Base-by-base conservation (phyloP, 2,888 invertebrate genomes). In the Cylloceria caligata region DNA sequence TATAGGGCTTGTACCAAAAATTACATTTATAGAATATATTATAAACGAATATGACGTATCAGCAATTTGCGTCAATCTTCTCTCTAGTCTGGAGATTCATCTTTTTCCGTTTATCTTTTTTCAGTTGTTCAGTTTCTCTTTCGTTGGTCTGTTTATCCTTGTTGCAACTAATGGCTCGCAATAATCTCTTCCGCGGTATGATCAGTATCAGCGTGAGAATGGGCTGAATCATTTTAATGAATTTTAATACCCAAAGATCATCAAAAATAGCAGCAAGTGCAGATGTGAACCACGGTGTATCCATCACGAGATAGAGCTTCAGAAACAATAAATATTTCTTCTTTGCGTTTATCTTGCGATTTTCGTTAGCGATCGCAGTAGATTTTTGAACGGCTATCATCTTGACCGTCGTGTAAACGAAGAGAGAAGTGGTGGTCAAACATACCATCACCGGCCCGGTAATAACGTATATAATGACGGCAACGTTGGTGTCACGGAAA, bases 181-280 rank as follows among this genome's bases (percentile, higher is more conserved):
- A 9, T 11, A 88, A 62, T 34, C 72, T 86, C 7, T 87, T 75
- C 27, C 87, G 85, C 1, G 91, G 91, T 24, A 91, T 64, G 27
- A 91, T 87, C 3, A 89, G 88, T 3, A 90, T 55, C 6, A 90
- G 47, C 87, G 90, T 86, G 0, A 89, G 80, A 27, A 90, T 86
- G 0, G 90, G 90, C 64, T 91, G 91, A 4, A 88, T 57, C 84
- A 90, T 88, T 62, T 90, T 81, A 13, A 87, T 73, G 52, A 91
- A 90, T 72, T 90, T 90, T 0, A 91, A 78, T 5, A 89, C 30
- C 91, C 91, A 90, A 3, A 91, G 84, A 47, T 89, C 85, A 11
- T 87, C 80, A 67, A 83, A 91, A 21, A 88, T 86, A 4, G 89
- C 88, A 4, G 86, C 90, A 1, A 91, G 75, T n/a, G 86, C 86